Evolutionary conservation across 1,140 invertebrate genomes (phyloP).

Genomic region (Ceratina calcarata): DNA sequence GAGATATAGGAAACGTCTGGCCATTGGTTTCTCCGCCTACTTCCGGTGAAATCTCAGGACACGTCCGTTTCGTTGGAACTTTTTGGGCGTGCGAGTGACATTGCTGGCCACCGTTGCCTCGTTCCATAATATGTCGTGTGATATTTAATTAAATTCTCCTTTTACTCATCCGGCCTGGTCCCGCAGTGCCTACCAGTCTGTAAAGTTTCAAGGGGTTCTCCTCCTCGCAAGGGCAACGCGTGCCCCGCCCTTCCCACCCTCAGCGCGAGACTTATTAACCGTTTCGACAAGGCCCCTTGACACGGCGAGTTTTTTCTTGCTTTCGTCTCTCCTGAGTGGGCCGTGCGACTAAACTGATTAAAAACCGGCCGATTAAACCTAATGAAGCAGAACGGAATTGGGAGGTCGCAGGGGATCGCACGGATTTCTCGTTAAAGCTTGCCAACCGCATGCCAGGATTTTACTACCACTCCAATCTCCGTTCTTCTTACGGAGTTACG

Average conservation of each 20-base stretch:
- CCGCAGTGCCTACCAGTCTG: slow-evolving; percentile 59
- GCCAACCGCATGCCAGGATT: background rate
- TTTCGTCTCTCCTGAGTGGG: background rate
- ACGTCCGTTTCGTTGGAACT: slow-evolving; percentile 58
- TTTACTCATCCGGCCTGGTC: slow-evolving; percentile 34
- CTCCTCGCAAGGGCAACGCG: background rate
- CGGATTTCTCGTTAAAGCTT: slow-evolving; percentile 27
- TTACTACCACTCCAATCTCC: background rate
- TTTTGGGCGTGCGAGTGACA: slow-evolving; percentile 61
- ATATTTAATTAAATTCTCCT: slow-evolving; percentile 75
- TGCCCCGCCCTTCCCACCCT: slow-evolving; percentile 6
- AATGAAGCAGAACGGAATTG: slow-evolving; percentile 36
- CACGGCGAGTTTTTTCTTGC: slow-evolving; percentile 55
- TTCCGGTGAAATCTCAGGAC: slow-evolving; percentile 42
- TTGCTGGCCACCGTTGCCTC: slow-evolving; percentile 56
- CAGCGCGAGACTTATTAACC: slow-evolving; percentile 66
- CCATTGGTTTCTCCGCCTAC: slow-evolving; percentile 33
- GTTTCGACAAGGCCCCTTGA: slow-evolving; percentile 52
- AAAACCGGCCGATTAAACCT: slow-evolving; percentile 50
- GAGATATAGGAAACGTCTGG: too few relatives aligned
- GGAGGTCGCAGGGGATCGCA: background rate
- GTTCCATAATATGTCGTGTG: slow-evolving; percentile 69
- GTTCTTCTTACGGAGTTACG: background rate
- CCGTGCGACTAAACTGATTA: slow-evolving; percentile 45
- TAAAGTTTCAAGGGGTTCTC: slow-evolving; percentile 72